Evolutionary conservation across 1,140 invertebrate species (phyloP).

Genomic region (Drosophila pallidifrons): DNA sequence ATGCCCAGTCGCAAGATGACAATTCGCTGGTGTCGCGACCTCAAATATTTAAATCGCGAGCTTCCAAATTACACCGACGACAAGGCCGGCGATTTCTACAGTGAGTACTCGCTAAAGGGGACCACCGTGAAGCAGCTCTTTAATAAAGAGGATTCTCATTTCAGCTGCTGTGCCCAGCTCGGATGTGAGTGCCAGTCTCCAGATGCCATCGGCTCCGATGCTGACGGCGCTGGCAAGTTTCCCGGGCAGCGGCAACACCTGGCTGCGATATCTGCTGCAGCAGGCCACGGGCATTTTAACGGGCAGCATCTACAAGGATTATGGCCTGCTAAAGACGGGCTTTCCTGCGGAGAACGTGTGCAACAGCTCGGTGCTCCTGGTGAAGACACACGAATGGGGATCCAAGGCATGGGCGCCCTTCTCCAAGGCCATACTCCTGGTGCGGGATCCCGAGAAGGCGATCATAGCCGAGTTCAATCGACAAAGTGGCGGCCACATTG

Average conservation of each 20-base stretch:
- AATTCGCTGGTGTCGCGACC: conserved; percentile 81
- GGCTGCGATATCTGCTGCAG: conserved; percentile 91
- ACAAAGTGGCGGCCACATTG: conserved; percentile 90
- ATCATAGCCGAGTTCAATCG: conserved; percentile 91
- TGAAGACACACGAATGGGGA: conserved; percentile 93
- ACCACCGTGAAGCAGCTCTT: no score
- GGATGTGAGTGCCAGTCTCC: conserved; percentile 56
- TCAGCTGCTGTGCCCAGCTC: conserved; percentile 61
- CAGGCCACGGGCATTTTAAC: conserved; percentile 91
- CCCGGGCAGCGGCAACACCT: conserved; percentile 93
- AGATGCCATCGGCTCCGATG: conserved; percentile 52
- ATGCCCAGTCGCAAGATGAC: conserved; percentile 76
- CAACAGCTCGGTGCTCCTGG: conserved; percentile 91
- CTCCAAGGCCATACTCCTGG: conserved; percentile 89
- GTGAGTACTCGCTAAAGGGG: conserved; percentile 35
- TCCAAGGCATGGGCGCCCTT: conserved; percentile 87
- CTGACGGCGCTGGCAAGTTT: conserved; percentile 89
- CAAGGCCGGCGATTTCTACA: conserved; percentile 69
- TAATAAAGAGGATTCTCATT: neutral
- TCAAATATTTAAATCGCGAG: conserved; percentile 78
- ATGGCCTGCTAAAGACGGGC: conserved; percentile 89
- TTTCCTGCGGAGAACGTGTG: conserved; percentile 91
- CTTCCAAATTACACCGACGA: conserved; percentile 74
- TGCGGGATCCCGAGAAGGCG: conserved; percentile 89
- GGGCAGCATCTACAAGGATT: conserved; percentile 92